These are phyloP conservation scores for Eupithecia insigniata DNA, from an alignment of 2,888 invertebrate genomes.

Conservation along the genomic window DNA sequence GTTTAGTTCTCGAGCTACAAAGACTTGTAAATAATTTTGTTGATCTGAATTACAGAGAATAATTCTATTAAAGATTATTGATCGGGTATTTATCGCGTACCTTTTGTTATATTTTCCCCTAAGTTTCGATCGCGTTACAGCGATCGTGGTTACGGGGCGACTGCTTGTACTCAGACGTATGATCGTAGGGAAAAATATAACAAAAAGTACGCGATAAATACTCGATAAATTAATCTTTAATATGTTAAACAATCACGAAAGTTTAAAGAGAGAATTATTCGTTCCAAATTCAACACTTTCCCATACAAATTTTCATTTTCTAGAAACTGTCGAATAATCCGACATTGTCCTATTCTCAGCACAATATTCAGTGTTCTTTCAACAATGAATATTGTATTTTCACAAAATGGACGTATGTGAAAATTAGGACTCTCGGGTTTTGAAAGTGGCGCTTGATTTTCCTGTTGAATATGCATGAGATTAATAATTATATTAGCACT, in stretches of 20 bases:
- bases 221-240: too few relatives aligned
- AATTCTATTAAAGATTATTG: too few relatives aligned
- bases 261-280: too few relatives aligned
- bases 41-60: background rate
- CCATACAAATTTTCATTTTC: conserved; percentile 7
- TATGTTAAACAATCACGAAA: too few relatives aligned
- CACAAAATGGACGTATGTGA: conserved; percentile 43
- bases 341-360: conserved; percentile 32
- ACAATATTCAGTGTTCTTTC: conserved; percentile 38
- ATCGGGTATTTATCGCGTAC: too few relatives aligned
- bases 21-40: background rate
- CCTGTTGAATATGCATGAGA: conserved; percentile 56
- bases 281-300: conserved; percentile 3
- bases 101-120: too few relatives aligned
- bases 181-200: too few relatives aligned
- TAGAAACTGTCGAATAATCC: background rate
- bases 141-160: too few relatives aligned
- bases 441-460: conserved; percentile 53
- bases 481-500: conserved; percentile 50
- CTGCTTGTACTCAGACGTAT: too few relatives aligned
- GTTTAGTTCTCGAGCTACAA: background rate
- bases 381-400: conserved; percentile 46
- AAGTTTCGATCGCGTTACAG: too few relatives aligned
- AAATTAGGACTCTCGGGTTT: conserved; percentile 46
- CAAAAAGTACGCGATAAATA: too few relatives aligned